Percentiles rank a stretch among this genome's conserved stretches.
Evolutionary conservation across 2,797 vertebrate genomes (phyloP).

Genomic region (Myiothlypis chrysogaster): DNA sequence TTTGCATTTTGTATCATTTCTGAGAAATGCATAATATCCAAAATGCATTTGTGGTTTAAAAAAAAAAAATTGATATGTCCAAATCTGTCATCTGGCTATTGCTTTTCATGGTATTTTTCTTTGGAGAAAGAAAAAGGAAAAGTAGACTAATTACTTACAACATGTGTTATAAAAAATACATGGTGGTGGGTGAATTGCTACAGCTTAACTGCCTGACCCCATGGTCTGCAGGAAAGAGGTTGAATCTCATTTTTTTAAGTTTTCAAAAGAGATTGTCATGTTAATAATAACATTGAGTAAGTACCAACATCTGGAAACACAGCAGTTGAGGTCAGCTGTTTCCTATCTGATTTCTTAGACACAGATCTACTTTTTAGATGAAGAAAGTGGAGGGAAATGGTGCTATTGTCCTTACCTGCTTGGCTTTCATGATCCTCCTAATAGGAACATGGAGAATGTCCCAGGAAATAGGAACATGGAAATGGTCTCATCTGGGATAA

Average conservation of each 20-base stretch:
- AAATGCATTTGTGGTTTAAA: background rate
- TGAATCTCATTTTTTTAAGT: background rate
- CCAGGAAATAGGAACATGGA: background rate
- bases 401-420: background rate
- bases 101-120: background rate
- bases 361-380: background rate
- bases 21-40: background rate
- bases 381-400: background rate
- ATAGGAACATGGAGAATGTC: background rate
- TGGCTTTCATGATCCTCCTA: accelerated
- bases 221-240: background rate
- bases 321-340: background rate
- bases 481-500: background rate
- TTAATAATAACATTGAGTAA: background rate
- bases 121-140: background rate
- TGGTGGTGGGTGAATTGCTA: background rate
- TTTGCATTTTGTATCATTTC: background rate
- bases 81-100: background rate
- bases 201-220: background rate
- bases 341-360: background rate
- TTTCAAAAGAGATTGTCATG: background rate
- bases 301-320: background rate
- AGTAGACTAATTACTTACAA: background rate
- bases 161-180: background rate
- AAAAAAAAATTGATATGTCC: background rate